Conservation (phyloP, 2,113 vertebrate genomes). For the Podilymbus podiceps region DNA sequence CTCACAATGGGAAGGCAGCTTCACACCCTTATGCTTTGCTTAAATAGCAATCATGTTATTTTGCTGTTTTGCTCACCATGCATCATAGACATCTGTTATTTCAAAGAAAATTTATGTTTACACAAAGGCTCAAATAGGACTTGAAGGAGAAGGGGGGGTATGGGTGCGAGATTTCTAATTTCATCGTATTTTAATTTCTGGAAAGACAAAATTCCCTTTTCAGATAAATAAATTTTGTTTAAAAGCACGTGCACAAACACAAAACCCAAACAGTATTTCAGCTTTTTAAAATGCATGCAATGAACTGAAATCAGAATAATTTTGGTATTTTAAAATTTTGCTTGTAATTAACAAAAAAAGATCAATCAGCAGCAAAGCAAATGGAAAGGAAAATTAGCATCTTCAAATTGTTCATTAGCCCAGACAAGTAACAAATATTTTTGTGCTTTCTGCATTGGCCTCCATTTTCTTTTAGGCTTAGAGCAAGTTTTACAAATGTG, state of each 20-base stretch:
- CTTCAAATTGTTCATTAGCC: not conserved
- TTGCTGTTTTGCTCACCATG: not conserved
- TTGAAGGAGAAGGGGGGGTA: not conserved
- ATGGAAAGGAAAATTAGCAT: not conserved
- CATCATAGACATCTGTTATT: slow-evolving; percentile 10
- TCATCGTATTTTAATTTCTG: not conserved
- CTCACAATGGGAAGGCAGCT: not conserved
- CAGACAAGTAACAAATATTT: not conserved
- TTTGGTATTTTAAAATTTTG: not conserved
- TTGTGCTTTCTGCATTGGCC: not conserved
- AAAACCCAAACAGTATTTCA: slow-evolving; percentile 5
- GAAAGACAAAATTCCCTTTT: slow-evolving; percentile 5
- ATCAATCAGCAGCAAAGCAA: not conserved
- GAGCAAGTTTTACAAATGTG: not conserved
- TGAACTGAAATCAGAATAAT: slow-evolving; percentile 1
- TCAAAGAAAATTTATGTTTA: slow-evolving; percentile 41
- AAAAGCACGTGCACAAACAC: not conserved
- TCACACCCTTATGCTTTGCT: not conserved
- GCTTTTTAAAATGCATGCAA: not conserved
- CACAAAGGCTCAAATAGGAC: not conserved
- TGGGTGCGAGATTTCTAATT: slow-evolving; percentile 11
- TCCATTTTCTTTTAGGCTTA: not conserved
- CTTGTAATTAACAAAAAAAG: not conserved
- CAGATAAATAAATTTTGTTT: not conserved
- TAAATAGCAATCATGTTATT: slow-evolving; percentile 21